phyloP scores from a whole-genome alignment of 2,113 vertebrate species.

The Raphicerus campestris region DNA sequence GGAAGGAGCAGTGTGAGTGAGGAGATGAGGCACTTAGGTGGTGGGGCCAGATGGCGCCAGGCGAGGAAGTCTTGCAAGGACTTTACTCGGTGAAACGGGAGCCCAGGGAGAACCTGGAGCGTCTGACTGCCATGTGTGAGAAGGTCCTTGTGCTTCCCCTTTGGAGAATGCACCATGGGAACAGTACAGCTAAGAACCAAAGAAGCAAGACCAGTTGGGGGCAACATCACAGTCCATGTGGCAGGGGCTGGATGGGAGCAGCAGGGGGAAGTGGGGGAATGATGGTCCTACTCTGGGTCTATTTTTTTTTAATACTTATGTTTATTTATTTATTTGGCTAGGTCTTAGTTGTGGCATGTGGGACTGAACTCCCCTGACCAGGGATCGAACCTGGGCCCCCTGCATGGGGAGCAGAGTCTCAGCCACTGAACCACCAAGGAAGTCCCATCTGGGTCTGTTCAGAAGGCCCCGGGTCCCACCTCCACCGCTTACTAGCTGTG shows the following conservation, averaged over 20 bases:
- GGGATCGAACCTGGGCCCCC: not conserved
- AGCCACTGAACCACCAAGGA: not conserved
- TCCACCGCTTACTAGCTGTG: not conserved
- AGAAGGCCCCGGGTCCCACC: not conserved
- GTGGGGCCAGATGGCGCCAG: rapidly evolving
- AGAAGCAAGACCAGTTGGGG: not conserved
- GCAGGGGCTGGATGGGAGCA: not conserved
- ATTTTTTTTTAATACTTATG: not conserved
- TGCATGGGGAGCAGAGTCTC: not conserved
- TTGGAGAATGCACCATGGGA: not conserved
- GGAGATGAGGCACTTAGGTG: not conserved
- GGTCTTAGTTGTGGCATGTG: not conserved
- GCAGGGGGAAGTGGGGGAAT: not conserved
- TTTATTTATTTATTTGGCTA: not conserved
- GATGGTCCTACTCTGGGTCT: not conserved
- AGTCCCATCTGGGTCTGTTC: not conserved
- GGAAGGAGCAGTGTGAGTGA: not conserved
- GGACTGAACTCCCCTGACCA: not conserved
- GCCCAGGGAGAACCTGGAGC: not conserved
- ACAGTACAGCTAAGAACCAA: not conserved
- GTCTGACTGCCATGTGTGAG: rapidly evolving
- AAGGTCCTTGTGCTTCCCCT: not conserved
- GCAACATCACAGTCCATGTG: not conserved
- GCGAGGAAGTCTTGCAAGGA: not conserved
- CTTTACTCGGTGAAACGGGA: not conserved